These are phyloP conservation scores for Gerris buenoi DNA, from an alignment of 1,140 invertebrate species.

Conservation along the genomic window DNA sequence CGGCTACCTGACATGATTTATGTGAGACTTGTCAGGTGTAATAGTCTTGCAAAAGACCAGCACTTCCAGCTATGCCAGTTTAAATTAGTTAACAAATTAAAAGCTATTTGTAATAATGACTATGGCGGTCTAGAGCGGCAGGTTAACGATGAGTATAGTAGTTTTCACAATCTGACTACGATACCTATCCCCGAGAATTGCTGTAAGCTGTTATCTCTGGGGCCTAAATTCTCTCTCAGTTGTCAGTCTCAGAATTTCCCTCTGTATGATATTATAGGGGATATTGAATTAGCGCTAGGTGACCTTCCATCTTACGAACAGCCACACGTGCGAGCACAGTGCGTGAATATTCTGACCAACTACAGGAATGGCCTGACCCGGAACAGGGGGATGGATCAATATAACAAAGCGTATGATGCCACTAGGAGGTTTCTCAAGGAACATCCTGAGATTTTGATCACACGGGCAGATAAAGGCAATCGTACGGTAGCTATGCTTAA, in stretches of 20 bases:
- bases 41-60: neutral
- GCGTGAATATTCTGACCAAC: neutral
- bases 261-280: neutral
- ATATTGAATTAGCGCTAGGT: neutral
- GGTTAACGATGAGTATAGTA: neutral
- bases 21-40: neutral
- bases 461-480: neutral
- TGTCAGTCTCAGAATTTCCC: neutral
- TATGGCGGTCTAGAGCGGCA: neutral
- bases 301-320: neutral
- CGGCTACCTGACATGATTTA: neutral
- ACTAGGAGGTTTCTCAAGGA: neutral
- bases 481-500: neutral
- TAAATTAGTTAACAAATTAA: neutral
- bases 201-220: neutral
- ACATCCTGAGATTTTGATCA: neutral
- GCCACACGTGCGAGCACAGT: neutral
- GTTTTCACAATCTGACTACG: neutral
- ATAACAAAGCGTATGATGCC: neutral
- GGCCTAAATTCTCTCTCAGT: neutral
- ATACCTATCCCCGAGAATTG: neutral
- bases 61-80: neutral
- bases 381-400: neutral
- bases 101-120: neutral
- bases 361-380: neutral